Base-by-base conservation (phyloP, 1,140 invertebrate species). In the Charaxes varanes region DNA sequence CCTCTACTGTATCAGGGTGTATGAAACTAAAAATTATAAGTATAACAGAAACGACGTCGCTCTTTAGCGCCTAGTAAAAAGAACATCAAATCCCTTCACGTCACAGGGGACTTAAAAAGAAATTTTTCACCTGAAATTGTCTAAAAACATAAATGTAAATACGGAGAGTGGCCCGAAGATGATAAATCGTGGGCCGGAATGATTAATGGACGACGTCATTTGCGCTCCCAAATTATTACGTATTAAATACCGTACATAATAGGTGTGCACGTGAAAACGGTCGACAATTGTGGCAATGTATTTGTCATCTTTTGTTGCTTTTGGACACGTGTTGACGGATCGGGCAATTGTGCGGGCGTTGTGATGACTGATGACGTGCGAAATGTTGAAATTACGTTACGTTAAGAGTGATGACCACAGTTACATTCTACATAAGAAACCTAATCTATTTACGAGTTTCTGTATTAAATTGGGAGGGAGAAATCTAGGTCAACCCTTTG, bases 151-250 rank as follows among this genome's bases (percentile, higher is more conserved):
- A 46, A 59, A 63, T 44, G 38, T 47, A 62, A 62, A 58, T 49
- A 57, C 41, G 34, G 11, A 43, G n/a, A n/a, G 40, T 27, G 37
- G 41, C 28, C 27, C 34, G 10, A 47, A 43, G 13, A 43, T 60
- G 61, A 64, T 61, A 53, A 61, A 58, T 53, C 49, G 48, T 44
- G 36, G 45, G 26, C 53, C 44, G 36, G 8, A 12, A 47, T 66
- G 62, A 66, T 62, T 57, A 60, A 66, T 60, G 59, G 31, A n/a
- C 23, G 3, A 18, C 40, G 37, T 53, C 59, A 62, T 60, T 55
- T 41, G 27, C 37, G 51, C 33, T n/a, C 40, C 37, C 40, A 41
- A 53, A 43, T 53, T 48, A 53, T 56, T 41, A 52, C 44, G 49
- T 47, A 53, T 52, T 52, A 45, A 51, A 56, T 44, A 53, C 40